Percentiles rank a stretch among this genome's conserved stretches.
Conservation (phyloP, 2,113 vertebrate genomes). For the Myotis yumanensis region DNA sequence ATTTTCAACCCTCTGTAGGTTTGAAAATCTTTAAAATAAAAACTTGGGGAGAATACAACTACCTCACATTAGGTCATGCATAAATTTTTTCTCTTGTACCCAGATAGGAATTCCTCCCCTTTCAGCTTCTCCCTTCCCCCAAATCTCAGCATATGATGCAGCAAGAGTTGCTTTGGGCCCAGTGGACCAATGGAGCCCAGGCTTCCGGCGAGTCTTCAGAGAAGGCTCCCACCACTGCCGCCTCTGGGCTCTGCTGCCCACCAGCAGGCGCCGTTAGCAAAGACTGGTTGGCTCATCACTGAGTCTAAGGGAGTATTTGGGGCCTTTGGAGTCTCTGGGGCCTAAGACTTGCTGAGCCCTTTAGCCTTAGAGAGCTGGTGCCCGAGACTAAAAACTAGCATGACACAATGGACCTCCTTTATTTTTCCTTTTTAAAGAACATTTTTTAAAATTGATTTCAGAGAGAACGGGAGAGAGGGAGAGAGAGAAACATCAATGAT, state of each 20-base stretch:
- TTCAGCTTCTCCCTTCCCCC: not conserved
- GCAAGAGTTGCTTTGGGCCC: not conserved
- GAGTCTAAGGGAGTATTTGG: not conserved
- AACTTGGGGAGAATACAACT: not conserved
- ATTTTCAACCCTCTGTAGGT: not conserved
- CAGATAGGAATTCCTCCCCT: not conserved
- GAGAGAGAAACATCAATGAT: too few species aligned
- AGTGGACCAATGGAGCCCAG: not conserved
- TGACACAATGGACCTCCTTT: not conserved
- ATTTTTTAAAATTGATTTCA: too few species aligned
- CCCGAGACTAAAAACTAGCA: not conserved
- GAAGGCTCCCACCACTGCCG: not conserved
- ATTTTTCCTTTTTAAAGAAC: too few species aligned
- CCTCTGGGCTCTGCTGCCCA: too few species aligned
- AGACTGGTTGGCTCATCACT: not conserved
- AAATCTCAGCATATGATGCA: not conserved
- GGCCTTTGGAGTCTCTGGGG: rapidly evolving
- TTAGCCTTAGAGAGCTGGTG: not conserved
- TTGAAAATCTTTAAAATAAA: slow-evolving; percentile 38
- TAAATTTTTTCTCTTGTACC: not conserved
- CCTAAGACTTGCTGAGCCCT: not conserved
- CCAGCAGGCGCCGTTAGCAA: not conserved
- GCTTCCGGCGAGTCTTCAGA: not conserved
- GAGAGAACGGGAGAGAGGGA: too few species aligned
- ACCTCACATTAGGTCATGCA: not conserved